Evolutionary conservation across 2,888 invertebrate genomes (phyloP).

Genomic region (Nematopogon swammerdamellus): DNA sequence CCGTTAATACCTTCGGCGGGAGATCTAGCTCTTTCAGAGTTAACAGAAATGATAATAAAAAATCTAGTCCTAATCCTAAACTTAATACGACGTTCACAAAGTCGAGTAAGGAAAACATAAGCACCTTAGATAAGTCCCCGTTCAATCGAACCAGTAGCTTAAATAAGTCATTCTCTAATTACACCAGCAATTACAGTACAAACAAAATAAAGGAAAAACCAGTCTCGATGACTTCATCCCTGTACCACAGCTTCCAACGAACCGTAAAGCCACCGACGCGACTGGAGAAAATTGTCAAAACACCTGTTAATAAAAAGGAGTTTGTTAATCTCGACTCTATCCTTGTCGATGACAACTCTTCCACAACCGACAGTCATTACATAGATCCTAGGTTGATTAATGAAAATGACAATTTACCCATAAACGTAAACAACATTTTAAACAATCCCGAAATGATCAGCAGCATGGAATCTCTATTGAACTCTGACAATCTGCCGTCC

Average conservation of each 20-base stretch:
- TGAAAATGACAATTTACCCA: slow-evolving; percentile 66
- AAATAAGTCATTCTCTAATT: slow-evolving; percentile 45
- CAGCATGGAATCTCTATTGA: slow-evolving; percentile 49
- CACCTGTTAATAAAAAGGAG: slow-evolving; percentile 30
- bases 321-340: slow-evolving; percentile 49
- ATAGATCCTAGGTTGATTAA: slow-evolving; percentile 64
- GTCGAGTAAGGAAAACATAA: slow-evolving; percentile 48
- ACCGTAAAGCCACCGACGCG: slow-evolving; percentile 41
- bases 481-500: slow-evolving; percentile 46
- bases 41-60: slow-evolving; percentile 35
- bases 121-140: slow-evolving; percentile 30
- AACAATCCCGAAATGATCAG: slow-evolving; percentile 51
- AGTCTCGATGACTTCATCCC: slow-evolving; percentile 44
- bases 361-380: slow-evolving; percentile 47
- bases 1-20: slow-evolving; percentile 31
- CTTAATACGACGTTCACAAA: slow-evolving; percentile 46
- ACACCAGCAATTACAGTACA: slow-evolving; percentile 38
- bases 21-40: slow-evolving; percentile 47
- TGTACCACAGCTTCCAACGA: slow-evolving; percentile 48
- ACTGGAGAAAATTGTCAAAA: slow-evolving; percentile 40
- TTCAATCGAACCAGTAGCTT: slow-evolving; percentile 39
- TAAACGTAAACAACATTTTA: slow-evolving; percentile 50
- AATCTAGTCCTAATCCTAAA: slow-evolving; percentile 42
- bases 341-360: slow-evolving; percentile 36
- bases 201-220: slow-evolving; percentile 49